Conservation (phyloP, 2,113 vertebrate genomes). For the Anthoscopus minutus region DNA sequence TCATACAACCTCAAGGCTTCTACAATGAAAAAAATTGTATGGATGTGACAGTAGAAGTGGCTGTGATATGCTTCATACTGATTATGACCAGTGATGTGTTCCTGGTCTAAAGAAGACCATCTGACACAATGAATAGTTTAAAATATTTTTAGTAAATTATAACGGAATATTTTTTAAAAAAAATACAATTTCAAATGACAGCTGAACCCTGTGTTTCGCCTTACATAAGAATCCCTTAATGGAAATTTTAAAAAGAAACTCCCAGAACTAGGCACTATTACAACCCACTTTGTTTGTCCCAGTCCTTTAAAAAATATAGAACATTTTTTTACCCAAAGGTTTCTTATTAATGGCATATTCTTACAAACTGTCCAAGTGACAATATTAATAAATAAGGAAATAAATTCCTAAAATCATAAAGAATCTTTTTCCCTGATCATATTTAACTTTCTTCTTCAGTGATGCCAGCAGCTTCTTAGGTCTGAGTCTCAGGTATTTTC, state of each 20-base stretch:
- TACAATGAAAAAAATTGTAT: not conserved
- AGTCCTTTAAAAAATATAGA: not conserved
- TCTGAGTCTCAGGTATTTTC: not conserved
- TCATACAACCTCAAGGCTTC: not conserved
- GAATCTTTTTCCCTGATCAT: not conserved
- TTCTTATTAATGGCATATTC: not conserved
- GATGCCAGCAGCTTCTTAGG: not conserved
- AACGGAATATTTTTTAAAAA: not conserved
- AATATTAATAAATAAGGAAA: not conserved
- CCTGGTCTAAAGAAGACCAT: not conserved
- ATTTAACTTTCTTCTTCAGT: not conserved
- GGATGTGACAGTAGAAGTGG: not conserved
- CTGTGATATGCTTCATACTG: not conserved
- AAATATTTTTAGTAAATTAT: not conserved
- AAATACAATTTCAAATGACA: not conserved
- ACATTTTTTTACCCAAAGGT: not conserved
- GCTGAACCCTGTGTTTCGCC: not conserved
- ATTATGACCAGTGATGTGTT: not conserved
- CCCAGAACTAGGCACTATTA: not conserved
- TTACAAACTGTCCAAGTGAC: not conserved
- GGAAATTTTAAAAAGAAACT: not conserved
- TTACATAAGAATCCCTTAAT: not conserved
- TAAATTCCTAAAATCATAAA: not conserved
- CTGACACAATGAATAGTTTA: not conserved
- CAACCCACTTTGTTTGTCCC: not conserved